phyloP scores from a whole-genome alignment of 2,797 vertebrate genomes.

The Dipus sagitta region DNA sequence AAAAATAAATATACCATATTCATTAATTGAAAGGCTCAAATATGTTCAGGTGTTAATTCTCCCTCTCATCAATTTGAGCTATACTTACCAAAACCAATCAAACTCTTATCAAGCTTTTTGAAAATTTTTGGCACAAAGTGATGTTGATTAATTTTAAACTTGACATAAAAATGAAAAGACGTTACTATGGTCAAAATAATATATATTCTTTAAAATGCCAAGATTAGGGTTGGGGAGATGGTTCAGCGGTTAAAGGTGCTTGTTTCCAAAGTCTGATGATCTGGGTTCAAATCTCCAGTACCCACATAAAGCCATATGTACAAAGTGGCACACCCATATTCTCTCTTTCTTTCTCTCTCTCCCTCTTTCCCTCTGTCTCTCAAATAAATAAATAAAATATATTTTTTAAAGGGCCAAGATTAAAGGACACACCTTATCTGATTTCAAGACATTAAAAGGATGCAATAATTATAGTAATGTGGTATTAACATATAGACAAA shows the following conservation, averaged over 20 bases:
- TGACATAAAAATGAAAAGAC: constrained; percentile 2
- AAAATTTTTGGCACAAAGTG: background rate
- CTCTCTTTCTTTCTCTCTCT: too few relatives aligned
- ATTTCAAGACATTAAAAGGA: constrained; percentile 55
- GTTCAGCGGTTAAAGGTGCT: too few relatives aligned
- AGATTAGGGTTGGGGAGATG: background rate
- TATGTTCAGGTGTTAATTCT: background rate
- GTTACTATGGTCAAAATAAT: background rate
- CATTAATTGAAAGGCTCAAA: constrained; percentile 27
- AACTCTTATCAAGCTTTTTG: background rate
- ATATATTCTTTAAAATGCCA: background rate
- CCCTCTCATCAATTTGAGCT: background rate
- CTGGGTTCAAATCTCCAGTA: too few relatives aligned
- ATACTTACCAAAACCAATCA: background rate
- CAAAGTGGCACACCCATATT: too few relatives aligned
- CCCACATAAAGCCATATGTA: too few relatives aligned
- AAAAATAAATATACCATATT: background rate
- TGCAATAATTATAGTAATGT: background rate
- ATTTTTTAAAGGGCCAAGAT: constrained; percentile 15
- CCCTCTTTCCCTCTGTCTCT: too few relatives aligned
- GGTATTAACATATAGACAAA: background rate
- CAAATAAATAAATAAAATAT: background rate
- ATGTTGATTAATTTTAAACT: constrained; percentile 42
- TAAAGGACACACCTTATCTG: background rate
- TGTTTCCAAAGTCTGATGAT: too few relatives aligned